These are phyloP conservation scores for Vombatus ursinus DNA, from an alignment of 2,113 vertebrate genomes.

Conservation along the genomic window DNA sequence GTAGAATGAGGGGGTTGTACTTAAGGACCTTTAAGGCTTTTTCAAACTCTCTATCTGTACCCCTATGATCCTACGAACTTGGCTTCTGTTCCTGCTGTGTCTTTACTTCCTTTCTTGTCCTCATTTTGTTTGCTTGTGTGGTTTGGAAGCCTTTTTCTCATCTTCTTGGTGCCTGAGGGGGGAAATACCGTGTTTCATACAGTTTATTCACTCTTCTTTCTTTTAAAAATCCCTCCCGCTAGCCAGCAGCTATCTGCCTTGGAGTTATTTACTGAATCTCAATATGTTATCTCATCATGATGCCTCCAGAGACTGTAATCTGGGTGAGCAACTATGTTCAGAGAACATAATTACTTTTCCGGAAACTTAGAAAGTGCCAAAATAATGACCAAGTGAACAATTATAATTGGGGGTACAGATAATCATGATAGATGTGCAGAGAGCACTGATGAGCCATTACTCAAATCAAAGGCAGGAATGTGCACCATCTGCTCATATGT, in stretches of 20 bases:
- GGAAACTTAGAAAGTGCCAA: slow-evolving; percentile 70
- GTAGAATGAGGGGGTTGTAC: neutral
- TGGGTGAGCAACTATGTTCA: slow-evolving; percentile 65
- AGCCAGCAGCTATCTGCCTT: slow-evolving; percentile 6
- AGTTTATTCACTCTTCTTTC: neutral
- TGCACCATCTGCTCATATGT: neutral
- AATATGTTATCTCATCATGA: slow-evolving; percentile 53
- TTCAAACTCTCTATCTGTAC: neutral
- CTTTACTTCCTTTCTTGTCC: slow-evolving; percentile 15
- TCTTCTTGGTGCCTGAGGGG: neutral
- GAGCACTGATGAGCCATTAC: neutral
- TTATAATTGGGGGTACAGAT: slow-evolving; percentile 23
- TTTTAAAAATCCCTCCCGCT: slow-evolving; percentile 57
- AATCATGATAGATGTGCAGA: slow-evolving; percentile 19
- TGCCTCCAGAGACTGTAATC: slow-evolving; percentile 56
- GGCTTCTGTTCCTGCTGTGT: neutral
- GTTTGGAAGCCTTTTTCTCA: slow-evolving; percentile 3
- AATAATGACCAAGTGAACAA: slow-evolving; percentile 65
- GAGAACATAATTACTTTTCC: slow-evolving; percentile 70
- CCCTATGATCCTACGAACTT: neutral
- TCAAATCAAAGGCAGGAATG: slow-evolving; percentile 28
- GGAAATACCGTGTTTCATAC: slow-evolving; percentile 10
- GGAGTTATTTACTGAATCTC: slow-evolving; percentile 68
- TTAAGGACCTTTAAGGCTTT: neutral
- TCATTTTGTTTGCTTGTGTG: slow-evolving; percentile 47